Evolutionary conservation across 64 coral and sea anemone species (phyloP).

Genomic region (Montipora sp.): DNA sequence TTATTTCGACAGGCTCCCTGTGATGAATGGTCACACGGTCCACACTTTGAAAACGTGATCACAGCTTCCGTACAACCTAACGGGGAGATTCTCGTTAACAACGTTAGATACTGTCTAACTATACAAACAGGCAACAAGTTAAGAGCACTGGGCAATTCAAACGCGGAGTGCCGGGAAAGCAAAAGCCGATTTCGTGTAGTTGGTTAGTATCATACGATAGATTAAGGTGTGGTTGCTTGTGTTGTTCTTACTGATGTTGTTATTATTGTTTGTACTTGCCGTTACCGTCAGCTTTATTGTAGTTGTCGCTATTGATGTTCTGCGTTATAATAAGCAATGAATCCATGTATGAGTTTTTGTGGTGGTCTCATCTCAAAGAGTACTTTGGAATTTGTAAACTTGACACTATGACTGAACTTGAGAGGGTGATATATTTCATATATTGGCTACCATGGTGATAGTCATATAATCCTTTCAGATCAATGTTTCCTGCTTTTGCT

Average conservation of each 20-base stretch:
- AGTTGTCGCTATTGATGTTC: background rate
- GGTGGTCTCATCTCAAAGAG: background rate
- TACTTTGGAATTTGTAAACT: background rate
- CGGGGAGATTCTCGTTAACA: constrained; percentile 12
- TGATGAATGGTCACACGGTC: background rate
- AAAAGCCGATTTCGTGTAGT: constrained; percentile 30
- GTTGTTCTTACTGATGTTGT: background rate
- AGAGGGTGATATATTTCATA: background rate
- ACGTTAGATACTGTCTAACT: constrained; percentile 11
- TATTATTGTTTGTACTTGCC: background rate
- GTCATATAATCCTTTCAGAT: too few relatives aligned
- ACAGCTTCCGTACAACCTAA: background rate
- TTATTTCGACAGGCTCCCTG: constrained; percentile 18
- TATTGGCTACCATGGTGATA: background rate
- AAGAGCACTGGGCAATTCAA: constrained; percentile 10
- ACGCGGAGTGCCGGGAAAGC: constrained; percentile 2
- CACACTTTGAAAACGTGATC: background rate
- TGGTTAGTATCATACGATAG: constrained; percentile 5
- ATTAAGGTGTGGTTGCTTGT: background rate
- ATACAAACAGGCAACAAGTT: constrained; percentile 23
- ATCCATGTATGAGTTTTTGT: background rate
- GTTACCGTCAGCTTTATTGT: background rate
- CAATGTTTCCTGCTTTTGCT: too few relatives aligned
- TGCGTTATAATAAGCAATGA: background rate
- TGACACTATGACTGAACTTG: background rate